Evolutionary conservation across 2,888 invertebrate species (phyloP), one percentile per base, ranked within the genome.

Genomic region (Lamellibrachia columna): DNA sequence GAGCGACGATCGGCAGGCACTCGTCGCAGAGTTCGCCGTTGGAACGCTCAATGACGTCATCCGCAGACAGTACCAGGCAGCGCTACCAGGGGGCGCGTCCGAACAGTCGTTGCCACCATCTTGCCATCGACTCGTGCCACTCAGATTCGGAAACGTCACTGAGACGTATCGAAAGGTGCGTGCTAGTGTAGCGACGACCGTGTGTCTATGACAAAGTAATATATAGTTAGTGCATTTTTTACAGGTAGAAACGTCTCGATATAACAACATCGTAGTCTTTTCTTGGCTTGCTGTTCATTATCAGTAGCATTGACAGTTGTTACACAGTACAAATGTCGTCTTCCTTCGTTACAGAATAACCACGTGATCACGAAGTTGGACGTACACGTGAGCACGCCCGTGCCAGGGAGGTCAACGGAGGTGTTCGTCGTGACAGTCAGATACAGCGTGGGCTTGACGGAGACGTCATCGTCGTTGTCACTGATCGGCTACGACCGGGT

Each of bases 41-140:
- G 95, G 95, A 7, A 92, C 93, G 92, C 92, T 95, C 40, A 95
- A 95, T 93, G 94, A 95, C 90, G 93, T 94, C 90, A 95, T 95
- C 53, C 95, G 94, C 91, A 91, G 52, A 8, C 95, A 95, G 93
- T 94, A 92, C 90, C 92, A 93, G 90, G 90, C 91, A 90, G 55
- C 92, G 53, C 52, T 92, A 92, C 90, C 92, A 11, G 40, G 75
- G 11, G 40, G 58, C 22, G 55, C 58, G 9, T 92, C 93, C 40
- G 94, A 94, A 3, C 94, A 95, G 93, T 94, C 94, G 15, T 93
- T 75, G 75, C 75, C 75, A n/a, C 75, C 75, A 75, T 75, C 91
- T n/a, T 95, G 95, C 93, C 93, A 93, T 15, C 92, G 94, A 53
- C 92, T 95, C 52, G 53, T 91, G 1, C 93, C 95, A 7, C 58